These are phyloP conservation scores for Eclectus roratus DNA, from an alignment of 2,113 vertebrate species.

Conservation along the genomic window DNA sequence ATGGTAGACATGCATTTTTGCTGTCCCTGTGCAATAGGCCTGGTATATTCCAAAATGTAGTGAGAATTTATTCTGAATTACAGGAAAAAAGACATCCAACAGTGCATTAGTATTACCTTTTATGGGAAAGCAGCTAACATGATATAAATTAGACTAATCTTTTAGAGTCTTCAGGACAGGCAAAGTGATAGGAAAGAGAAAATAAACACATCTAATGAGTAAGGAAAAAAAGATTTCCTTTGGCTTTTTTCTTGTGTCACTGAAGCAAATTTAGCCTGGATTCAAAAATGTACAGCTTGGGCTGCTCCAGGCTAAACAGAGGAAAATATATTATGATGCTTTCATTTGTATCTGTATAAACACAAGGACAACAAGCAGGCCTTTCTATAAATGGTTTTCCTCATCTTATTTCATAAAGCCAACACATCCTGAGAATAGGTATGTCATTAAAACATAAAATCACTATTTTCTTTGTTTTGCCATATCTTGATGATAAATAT, in stretches of 20 bases:
- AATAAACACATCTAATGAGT: constrained; percentile 1
- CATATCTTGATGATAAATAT: background rate
- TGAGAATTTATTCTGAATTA: background rate
- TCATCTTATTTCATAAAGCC: background rate
- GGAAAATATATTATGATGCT: background rate
- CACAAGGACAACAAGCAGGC: background rate
- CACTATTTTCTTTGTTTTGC: background rate
- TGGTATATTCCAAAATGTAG: background rate
- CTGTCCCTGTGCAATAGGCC: background rate
- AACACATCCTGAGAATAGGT: background rate
- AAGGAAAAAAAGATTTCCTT: background rate
- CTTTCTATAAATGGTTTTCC: background rate
- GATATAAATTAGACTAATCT: constrained; percentile 35
- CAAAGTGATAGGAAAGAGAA: background rate
- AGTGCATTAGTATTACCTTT: background rate
- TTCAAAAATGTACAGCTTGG: background rate
- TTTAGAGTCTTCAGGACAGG: background rate
- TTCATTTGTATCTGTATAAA: background rate
- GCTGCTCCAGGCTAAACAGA: background rate
- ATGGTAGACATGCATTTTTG: background rate
- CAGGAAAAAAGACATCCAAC: background rate
- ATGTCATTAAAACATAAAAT: background rate
- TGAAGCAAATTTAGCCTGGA: constrained; percentile 6
- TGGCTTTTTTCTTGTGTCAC: background rate
- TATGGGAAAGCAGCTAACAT: background rate